Base-by-base conservation (phyloP, 2,888 invertebrate genomes). In the Mythimna loreyi region DNA sequence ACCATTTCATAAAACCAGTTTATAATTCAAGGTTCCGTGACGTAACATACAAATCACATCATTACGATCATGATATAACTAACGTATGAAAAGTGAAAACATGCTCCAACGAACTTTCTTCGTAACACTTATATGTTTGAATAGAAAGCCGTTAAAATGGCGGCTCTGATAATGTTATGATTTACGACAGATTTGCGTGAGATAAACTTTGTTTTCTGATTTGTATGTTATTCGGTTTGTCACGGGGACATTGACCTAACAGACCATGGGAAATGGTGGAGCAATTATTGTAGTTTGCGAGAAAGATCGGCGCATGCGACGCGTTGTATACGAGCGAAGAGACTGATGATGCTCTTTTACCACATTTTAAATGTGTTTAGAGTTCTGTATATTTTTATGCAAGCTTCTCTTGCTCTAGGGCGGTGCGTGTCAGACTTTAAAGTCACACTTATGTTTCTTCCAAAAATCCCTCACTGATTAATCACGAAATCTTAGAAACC, bases 61-160 rank as follows among this genome's bases (percentile, higher is more conserved):
- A 85, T 87, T 86, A 86, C 82, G 59, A 8, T 47, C 78, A 79
- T 87, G 86, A 86, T 86, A 87, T 87, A 87, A 85, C 72, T 87
- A 87, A 85, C 72, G 60, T 74, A 88, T 84, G 86, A 87, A 92
- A 92, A 93, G 93, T 92, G 92, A 93, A 92, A 92, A 90, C 87
- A 78, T 78, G 79, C 58, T 75, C 67, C 67, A 72, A 72, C 83
- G 21, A 59, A 92, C 93, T 93, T 93, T 93, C 93, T 90, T 91
- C 85, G 90, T 75, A 68, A 75, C 75, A 89, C 87, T 89, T 87
- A 88, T 88, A 86, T 87, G 92, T 93, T 92, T 92, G 88, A 92
- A 92, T 93, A 93, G 93, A 93, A 92, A 92, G 92, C 87, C 70
- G 72, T 78, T 76, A 82, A 81, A 82, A 82, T 75, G 64, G 62